Conservation (phyloP, 1,140 invertebrate genomes). For the Megalopta genalis region DNA sequence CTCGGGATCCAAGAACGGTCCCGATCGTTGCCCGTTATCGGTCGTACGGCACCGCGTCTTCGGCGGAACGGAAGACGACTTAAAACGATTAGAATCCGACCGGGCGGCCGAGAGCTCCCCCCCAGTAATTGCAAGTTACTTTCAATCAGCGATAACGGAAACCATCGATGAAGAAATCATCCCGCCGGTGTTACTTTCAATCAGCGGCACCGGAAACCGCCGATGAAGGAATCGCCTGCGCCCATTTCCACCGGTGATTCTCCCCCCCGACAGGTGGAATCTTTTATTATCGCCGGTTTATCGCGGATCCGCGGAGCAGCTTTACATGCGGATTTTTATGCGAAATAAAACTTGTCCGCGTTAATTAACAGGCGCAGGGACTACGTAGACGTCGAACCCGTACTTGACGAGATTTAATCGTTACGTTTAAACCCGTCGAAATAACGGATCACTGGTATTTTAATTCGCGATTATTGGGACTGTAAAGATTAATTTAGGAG, state of each 20-base stretch:
- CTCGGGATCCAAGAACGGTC: constrained; percentile 6
- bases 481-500: no score
- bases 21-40: constrained; percentile 43
- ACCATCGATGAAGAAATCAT: constrained; percentile 29
- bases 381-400: no score
- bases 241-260: not conserved
- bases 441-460: no score
- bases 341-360: no score
- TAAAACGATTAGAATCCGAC: constrained; percentile 44
- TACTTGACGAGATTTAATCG: no score
- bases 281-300: no score
- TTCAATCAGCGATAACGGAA: constrained; percentile 33
- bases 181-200: not conserved
- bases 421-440: no score
- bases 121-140: constrained; percentile 36
- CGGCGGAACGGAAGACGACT: constrained; percentile 2
- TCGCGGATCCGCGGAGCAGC: no score
- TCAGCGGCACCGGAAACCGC: not conserved
- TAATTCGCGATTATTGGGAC: no score
- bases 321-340: no score
- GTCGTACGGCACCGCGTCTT: constrained; percentile 17
- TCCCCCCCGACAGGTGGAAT: not conserved
- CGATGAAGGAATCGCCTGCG: not conserved
- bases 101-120: not conserved
- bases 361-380: no score